These are phyloP conservation scores for Bolinopsis microptera DNA, from an alignment of 37 sponge, comb jelly and placozoan genomes.

Conservation along the genomic window DNA sequence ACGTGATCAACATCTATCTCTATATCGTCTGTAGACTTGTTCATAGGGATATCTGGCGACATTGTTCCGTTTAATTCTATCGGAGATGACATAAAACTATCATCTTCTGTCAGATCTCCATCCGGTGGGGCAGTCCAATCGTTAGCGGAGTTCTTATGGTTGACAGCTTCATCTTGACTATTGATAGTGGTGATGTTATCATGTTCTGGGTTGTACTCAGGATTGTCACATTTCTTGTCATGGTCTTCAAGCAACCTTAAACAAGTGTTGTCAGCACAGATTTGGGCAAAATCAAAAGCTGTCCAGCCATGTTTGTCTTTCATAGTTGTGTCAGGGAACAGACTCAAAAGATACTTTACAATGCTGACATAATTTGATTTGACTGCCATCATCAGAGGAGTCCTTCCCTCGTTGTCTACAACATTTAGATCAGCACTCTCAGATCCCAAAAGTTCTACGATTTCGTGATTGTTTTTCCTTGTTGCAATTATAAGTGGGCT, in stretches of 20 bases:
- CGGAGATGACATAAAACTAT: slow-evolving; percentile 53
- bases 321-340: slow-evolving; percentile 21
- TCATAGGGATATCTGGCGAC: slow-evolving; percentile 20
- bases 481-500: slow-evolving; percentile 15
- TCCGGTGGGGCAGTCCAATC: slow-evolving; percentile 65
- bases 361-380: slow-evolving; percentile 37
- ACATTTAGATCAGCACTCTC: slow-evolving; percentile 13
- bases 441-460: slow-evolving; percentile 44
- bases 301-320: slow-evolving; percentile 61
- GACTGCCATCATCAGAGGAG: slow-evolving; percentile 41
- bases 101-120: slow-evolving; percentile 58
- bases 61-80: slow-evolving; percentile 29
- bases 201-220: slow-evolving; percentile 61
- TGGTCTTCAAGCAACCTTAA: slow-evolving; percentile 52
- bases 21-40: slow-evolving; percentile 21
- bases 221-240: slow-evolving; percentile 43
- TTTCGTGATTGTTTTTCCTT: slow-evolving; percentile 5
- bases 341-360: slow-evolving; percentile 38
- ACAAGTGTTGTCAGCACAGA: slow-evolving; percentile 65
- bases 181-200: slow-evolving; percentile 59
- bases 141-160: slow-evolving; percentile 37
- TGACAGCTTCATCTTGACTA: slow-evolving; percentile 49
- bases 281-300: slow-evolving; percentile 45
- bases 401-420: slow-evolving; percentile 18
- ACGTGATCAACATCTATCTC: slow-evolving; percentile 42